phyloP scores from a whole-genome alignment of 2,888 invertebrate species.

The Campopleginae sp. region DNA sequence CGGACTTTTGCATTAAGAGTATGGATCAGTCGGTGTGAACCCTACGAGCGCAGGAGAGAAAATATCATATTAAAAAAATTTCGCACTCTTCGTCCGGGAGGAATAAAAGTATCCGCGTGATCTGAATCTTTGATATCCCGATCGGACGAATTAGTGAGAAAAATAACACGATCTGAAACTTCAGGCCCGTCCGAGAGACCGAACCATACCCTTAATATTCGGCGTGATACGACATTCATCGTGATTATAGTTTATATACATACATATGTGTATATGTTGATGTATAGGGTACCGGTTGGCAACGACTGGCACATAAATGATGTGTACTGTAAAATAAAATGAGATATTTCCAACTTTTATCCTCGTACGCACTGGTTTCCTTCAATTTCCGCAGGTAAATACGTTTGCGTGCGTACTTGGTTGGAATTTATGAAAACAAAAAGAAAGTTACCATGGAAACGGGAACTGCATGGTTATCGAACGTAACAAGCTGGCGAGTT shows the following conservation, averaged over 20 bases:
- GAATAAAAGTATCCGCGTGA: no score
- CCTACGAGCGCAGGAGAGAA: no score
- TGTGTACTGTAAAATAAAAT: slow-evolving; percentile 65
- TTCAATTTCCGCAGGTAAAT: neutral
- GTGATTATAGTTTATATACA: slow-evolving; percentile 51
- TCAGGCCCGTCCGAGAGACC: no score
- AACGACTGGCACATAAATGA: slow-evolving; percentile 5
- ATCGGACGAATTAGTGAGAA: no score
- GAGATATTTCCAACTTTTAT: slow-evolving; percentile 61
- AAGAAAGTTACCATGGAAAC: slow-evolving; percentile 55
- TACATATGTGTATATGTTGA: slow-evolving; percentile 14
- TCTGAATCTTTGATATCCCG: no score
- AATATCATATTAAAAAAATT: no score
- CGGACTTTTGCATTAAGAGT: slow-evolving; percentile 29
- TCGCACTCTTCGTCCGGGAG: no score
- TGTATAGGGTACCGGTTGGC: slow-evolving; percentile 29
- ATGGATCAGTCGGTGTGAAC: no score
- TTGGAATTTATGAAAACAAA: slow-evolving; percentile 3
- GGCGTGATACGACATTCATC: slow-evolving; percentile 48
- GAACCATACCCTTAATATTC: slow-evolving; percentile 5
- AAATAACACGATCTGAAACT: no score
- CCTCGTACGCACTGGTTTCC: slow-evolving; percentile 12
- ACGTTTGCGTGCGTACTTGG: neutral
- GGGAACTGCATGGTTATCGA: slow-evolving; percentile 26
- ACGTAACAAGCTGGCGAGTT: slow-evolving; percentile 12